Percentiles rank a stretch among this genome's conserved stretches.
Evolutionary conservation across 2,797 vertebrate genomes (phyloP).

Genomic region (Sebastolobus alascanus): DNA sequence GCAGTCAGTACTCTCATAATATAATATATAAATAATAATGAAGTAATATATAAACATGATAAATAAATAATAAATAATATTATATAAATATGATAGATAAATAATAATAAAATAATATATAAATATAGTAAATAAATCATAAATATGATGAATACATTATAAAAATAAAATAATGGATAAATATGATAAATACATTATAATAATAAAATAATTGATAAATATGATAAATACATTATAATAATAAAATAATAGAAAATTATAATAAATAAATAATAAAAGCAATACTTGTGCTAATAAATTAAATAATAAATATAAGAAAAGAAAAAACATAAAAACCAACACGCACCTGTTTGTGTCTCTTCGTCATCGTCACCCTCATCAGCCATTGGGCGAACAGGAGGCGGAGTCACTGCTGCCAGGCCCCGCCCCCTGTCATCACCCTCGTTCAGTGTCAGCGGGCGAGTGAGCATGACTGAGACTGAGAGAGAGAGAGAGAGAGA

Average conservation of each 20-base stretch:
- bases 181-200: not conserved
- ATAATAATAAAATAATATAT: not conserved
- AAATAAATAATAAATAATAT: not conserved
- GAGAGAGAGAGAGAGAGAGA: not conserved
- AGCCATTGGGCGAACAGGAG: constrained; percentile 35
- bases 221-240: not conserved
- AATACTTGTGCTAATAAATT: not conserved
- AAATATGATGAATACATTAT: not conserved
- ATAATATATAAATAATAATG: not conserved
- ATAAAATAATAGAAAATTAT: no score
- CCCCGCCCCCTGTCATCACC: constrained; percentile 18
- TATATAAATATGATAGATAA: not conserved
- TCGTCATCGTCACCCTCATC: not conserved
- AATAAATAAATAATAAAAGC: not conserved
- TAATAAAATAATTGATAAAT: not conserved
- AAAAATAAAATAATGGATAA: not conserved
- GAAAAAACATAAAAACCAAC: not conserved
- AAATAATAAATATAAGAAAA: not conserved
- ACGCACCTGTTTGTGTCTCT: constrained; percentile 31
- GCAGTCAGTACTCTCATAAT: not conserved
- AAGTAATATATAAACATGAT: not conserved
- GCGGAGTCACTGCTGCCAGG: not conserved
- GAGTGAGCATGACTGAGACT: constrained; percentile 55
- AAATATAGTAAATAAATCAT: not conserved
- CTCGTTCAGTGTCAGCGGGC: constrained; percentile 27